Evolutionary conservation across 2,888 invertebrate genomes (phyloP).

Genomic region (Calliscelio sp.): DNA sequence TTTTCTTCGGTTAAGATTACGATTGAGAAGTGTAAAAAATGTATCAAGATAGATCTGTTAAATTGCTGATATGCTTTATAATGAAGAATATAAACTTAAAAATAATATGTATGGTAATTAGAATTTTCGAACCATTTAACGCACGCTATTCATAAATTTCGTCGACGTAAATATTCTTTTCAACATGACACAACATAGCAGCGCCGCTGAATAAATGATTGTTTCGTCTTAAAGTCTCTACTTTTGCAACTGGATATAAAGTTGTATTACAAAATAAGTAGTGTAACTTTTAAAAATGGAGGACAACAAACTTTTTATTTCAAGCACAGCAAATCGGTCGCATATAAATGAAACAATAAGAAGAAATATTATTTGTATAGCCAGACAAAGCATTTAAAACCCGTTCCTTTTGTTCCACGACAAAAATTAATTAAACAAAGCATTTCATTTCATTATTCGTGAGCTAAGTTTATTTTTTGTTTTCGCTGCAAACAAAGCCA

Average conservation of each 20-base stretch:
- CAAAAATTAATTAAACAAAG: no score
- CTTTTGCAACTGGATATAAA: constrained; percentile 17
- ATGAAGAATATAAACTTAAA: neutral
- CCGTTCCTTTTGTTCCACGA: no score
- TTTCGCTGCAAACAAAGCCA: neutral
- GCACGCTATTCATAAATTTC: constrained; percentile 37
- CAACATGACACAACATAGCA: constrained; percentile 17
- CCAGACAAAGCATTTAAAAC: no score
- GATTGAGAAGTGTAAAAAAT: no score
- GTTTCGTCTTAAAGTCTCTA: constrained; percentile 9
- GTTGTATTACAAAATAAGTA: constrained; percentile 13
- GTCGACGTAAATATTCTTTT: constrained; percentile 31
- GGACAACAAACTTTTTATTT: constrained; percentile 1
- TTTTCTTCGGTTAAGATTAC: no score
- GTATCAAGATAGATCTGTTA: no score
- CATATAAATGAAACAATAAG: neutral
- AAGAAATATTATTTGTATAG: neutral
- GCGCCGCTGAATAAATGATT: constrained; percentile 29
- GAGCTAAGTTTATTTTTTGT: neutral
- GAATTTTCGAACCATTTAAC: constrained; percentile 28
- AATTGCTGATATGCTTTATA: no score
- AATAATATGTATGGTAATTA: constrained; percentile 26
- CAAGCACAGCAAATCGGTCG: neutral
- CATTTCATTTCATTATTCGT: neutral
- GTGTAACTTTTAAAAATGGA: constrained; percentile 18